phyloP scores from a whole-genome alignment of 2,113 vertebrate genomes.

The Sphyrna mokarran region DNA sequence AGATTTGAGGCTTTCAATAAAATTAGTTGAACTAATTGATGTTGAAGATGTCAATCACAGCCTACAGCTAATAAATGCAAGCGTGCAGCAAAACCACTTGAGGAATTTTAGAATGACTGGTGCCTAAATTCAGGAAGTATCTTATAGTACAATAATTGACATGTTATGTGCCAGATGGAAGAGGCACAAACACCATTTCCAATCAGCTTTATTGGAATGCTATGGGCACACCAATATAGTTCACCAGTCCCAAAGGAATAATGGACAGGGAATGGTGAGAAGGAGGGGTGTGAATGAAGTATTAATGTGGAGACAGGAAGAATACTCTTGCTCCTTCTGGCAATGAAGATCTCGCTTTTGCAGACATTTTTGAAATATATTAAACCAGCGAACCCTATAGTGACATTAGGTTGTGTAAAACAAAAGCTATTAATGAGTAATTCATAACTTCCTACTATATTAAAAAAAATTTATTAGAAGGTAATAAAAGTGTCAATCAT shows the following conservation, averaged over 20 bases:
- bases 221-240: background rate
- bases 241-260: background rate
- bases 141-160: background rate
- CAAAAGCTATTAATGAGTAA: too few relatives aligned
- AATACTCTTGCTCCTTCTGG: background rate
- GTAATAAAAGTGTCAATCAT: too few relatives aligned
- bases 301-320: background rate
- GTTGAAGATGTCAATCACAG: background rate
- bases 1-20: background rate
- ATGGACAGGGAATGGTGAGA: background rate
- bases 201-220: background rate
- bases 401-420: too few relatives aligned
- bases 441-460: too few relatives aligned
- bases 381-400: too few relatives aligned
- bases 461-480: too few relatives aligned
- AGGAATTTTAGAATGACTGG: background rate
- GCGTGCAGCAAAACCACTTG: background rate
- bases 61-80: background rate
- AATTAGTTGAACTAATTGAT: background rate
- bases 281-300: background rate
- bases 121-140: background rate
- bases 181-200: background rate
- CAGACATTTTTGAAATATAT: too few relatives aligned
- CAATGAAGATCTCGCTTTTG: too few relatives aligned
- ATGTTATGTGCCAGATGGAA: background rate